phyloP scores from a whole-genome alignment of 2,113 vertebrate species.

The Pseudolaguvia tuberculata region DNA sequence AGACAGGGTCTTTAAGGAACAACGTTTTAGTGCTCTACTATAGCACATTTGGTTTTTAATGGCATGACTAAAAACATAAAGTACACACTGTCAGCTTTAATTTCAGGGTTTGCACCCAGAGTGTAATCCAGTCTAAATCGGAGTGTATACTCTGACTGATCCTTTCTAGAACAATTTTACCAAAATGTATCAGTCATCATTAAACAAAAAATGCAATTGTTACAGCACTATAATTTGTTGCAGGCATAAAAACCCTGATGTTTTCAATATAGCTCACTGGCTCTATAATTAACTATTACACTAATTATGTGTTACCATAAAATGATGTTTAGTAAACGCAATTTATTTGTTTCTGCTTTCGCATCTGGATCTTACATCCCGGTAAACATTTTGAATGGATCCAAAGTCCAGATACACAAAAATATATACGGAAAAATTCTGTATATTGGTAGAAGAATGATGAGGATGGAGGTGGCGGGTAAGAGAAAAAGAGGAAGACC shows the following conservation, averaged over 20 bases:
- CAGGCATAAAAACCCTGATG: not conserved
- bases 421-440: not conserved
- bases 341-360: not conserved
- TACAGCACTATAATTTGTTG: not conserved
- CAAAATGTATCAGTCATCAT: not conserved
- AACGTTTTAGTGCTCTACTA: not conserved
- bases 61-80: conserved; percentile 13
- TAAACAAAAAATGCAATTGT: not conserved
- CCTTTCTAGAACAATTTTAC: not conserved
- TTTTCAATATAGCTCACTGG: not conserved
- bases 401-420: not conserved
- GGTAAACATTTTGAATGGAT: not conserved
- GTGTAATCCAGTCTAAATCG: conserved; percentile 1
- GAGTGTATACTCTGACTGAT: conserved; percentile 1
- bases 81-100: conserved; percentile 15
- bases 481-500: too few species aligned
- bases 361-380: not conserved
- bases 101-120: conserved; percentile 6
- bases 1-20: not conserved
- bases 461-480: too few species aligned
- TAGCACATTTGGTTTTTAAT: not conserved
- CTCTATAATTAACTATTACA: not conserved
- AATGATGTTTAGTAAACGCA: not conserved
- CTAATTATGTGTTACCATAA: not conserved
- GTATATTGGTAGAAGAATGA: too few species aligned